phyloP scores from a whole-genome alignment of 2,888 invertebrate species.

The Chorisops tibialis region DNA sequence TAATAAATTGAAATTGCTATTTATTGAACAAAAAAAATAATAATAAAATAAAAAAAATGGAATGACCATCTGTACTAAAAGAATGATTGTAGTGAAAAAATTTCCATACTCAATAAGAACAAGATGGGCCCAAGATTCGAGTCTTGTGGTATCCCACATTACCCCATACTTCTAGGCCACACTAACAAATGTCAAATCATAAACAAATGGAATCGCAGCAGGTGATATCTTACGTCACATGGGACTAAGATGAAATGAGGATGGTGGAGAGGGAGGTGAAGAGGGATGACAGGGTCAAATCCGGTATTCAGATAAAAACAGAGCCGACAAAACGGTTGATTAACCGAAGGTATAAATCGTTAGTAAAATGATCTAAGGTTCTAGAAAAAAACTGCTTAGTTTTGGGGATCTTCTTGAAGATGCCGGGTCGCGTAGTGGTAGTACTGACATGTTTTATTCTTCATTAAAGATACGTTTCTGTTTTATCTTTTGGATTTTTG shows the following conservation, averaged over 20 bases:
- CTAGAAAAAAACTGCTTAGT: conserved; percentile 7
- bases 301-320: conserved; percentile 26
- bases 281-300: not conserved
- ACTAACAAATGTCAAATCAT: conserved; percentile 27
- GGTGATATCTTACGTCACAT: conserved; percentile 31
- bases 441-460: conserved; percentile 22
- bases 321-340: conserved; percentile 30
- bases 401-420: not conserved
- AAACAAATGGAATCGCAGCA: conserved; percentile 32
- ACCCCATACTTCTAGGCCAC: conserved; percentile 6
- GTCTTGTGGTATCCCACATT: conserved; percentile 14
- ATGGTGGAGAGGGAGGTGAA: no score
- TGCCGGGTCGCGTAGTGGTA: no score
- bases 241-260: conserved; percentile 1
- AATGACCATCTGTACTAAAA: conserved; percentile 9
- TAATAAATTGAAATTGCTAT: conserved; percentile 17
- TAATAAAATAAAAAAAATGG: not conserved
- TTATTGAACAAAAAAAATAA: not conserved
- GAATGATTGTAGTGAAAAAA: conserved; percentile 16
- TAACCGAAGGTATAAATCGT: conserved; percentile 33
- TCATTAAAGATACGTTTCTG: conserved; percentile 31
- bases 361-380: conserved; percentile 24
- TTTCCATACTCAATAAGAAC: conserved; percentile 9
- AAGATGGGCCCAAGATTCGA: conserved; percentile 7
- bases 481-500: conserved; percentile 28